A percentile compares a stretch with the other conserved stretches of the same genome.
These are phyloP conservation scores for Sinocyclocheilus maitianheensis DNA, from an alignment of 2,113 vertebrate species.

Conservation along the genomic window DNA sequence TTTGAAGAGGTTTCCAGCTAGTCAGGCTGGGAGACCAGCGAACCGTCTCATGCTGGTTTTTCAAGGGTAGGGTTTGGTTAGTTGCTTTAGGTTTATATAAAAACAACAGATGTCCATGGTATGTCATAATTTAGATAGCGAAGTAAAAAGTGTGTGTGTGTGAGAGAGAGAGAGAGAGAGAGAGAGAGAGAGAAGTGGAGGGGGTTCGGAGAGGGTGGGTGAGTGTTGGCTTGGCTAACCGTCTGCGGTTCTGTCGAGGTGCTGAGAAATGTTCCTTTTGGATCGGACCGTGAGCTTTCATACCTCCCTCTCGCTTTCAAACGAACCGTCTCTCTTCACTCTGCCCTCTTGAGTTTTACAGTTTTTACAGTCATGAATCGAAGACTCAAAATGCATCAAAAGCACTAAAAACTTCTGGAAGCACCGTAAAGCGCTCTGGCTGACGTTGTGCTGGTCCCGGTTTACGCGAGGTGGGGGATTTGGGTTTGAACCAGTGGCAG, in stretches of 20 bases:
- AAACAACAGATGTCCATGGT: conserved; percentile 42
- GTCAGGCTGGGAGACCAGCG: not conserved
- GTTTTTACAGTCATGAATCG: conserved; percentile 74
- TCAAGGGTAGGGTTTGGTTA: not conserved
- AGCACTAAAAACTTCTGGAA: conserved; percentile 55
- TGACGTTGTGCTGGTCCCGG: not conserved
- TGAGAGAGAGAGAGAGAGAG: conserved; percentile 55
- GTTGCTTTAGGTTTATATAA: conserved; percentile 4
- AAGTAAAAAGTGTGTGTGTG: conserved; percentile 41
- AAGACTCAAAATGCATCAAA: conserved; percentile 69
- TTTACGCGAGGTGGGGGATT: not conserved
- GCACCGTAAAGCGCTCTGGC: conserved; percentile 5
- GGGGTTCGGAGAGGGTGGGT: conserved; percentile 70
- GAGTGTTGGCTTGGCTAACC: conserved; percentile 80
- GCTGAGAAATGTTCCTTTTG: conserved; percentile 83
- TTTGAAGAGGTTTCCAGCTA: not conserved
- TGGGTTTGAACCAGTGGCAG: not conserved
- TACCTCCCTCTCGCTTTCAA: conserved; percentile 72
- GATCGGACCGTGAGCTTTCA: conserved; percentile 76
- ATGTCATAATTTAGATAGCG: conserved; percentile 51
- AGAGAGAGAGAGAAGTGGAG: conserved; percentile 66
- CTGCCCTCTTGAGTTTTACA: conserved; percentile 64
- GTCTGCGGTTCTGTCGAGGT: conserved; percentile 80
- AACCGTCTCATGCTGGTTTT: not conserved
- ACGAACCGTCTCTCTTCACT: conserved; percentile 72